These are phyloP conservation scores for Caligus rogercresseyi DNA, from an alignment of 1,140 invertebrate species.

Conservation along the genomic window DNA sequence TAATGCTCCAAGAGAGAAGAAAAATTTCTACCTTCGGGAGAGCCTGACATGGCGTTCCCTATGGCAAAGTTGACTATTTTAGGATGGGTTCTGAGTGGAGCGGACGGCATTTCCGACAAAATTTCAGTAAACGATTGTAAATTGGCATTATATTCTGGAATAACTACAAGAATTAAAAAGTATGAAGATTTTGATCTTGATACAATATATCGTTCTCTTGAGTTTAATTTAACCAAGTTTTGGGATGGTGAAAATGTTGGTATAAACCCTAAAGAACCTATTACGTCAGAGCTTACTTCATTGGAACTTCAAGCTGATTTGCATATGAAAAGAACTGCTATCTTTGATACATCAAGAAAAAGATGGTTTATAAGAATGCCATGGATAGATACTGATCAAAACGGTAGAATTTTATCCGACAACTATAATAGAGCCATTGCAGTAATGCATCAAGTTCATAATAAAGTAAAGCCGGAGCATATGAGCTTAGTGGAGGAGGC, in stretches of 20 bases:
- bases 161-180: neutral
- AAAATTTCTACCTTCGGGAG: neutral
- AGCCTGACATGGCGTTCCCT: neutral
- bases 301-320: too few relatives aligned
- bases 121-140: neutral
- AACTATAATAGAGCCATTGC: neutral
- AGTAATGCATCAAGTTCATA: neutral
- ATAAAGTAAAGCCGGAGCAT: neutral
- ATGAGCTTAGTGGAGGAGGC: neutral
- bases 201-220: neutral
- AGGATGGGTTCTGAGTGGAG: neutral
- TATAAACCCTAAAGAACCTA: neutral
- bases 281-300: neutral
- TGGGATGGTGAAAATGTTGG: neutral
- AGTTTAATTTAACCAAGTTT: neutral
- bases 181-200: neutral
- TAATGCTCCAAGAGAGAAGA: neutral
- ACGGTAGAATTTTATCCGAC: neutral
- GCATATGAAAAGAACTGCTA: too few relatives aligned
- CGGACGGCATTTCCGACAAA: neutral
- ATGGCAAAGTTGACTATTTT: neutral
- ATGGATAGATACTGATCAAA: neutral
- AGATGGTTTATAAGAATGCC: conserved; percentile 1
- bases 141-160: neutral
- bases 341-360: neutral